Evolutionary conservation across 2,113 vertebrate genomes (phyloP).

Genomic region (Himantopus leucocephalus): DNA sequence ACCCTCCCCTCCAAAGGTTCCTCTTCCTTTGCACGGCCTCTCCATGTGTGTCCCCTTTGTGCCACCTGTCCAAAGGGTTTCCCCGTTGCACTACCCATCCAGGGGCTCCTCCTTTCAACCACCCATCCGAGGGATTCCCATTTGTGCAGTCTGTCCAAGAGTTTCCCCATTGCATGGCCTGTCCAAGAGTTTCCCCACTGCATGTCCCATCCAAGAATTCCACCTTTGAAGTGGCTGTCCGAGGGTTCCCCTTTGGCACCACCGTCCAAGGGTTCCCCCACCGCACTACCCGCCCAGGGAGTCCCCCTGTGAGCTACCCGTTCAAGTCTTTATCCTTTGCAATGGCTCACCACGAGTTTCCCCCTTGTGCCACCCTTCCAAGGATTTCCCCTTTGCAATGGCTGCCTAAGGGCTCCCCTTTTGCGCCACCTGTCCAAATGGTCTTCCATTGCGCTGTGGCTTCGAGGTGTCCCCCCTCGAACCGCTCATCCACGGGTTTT

Average conservation of each 20-base stretch:
- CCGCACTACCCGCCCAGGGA: not conserved
- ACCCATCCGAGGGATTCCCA: not conserved
- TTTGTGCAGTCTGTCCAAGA: not conserved
- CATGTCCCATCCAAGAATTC: not conserved
- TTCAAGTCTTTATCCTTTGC: not conserved
- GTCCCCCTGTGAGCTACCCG: rapidly evolving
- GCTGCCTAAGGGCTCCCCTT: not conserved
- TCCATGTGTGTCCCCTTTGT: not conserved
- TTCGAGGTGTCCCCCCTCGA: not conserved
- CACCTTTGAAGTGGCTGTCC: not conserved
- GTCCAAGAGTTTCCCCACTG: not conserved
- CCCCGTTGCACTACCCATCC: rapidly evolving
- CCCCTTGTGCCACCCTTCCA: not conserved
- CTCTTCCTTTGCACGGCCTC: not conserved
- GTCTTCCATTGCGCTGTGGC: rapidly evolving
- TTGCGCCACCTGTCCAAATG: not conserved
- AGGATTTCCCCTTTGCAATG: not conserved
- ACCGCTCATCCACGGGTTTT: not conserved
- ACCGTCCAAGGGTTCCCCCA: not conserved
- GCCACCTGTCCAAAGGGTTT: not conserved
- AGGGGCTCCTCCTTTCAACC: rapidly evolving
- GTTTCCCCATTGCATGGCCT: not conserved
- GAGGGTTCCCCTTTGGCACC: not conserved
- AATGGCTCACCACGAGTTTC: not conserved
- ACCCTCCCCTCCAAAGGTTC: not conserved